Conservation (phyloP, 2,113 vertebrate genomes). For the Mystacornis crossleyi region DNA sequence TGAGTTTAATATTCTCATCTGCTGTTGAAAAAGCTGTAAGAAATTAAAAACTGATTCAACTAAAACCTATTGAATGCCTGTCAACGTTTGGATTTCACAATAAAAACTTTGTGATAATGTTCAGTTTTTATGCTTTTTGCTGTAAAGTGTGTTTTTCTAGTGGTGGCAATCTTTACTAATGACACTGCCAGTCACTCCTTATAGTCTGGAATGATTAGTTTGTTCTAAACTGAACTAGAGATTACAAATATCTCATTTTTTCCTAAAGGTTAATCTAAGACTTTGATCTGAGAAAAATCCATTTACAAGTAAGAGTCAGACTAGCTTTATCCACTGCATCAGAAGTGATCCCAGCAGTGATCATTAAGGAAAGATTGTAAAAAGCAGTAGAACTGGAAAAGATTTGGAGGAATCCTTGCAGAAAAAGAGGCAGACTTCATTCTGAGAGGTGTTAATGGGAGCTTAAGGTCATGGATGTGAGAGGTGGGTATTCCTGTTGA, state of each 20-base stretch:
- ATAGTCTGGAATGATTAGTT: background rate
- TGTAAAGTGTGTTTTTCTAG: background rate
- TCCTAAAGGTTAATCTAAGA: background rate
- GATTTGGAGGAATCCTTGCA: background rate
- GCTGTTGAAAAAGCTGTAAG: background rate
- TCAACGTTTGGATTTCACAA: background rate
- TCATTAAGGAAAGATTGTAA: background rate
- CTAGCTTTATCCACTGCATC: background rate
- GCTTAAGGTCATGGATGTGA: accelerated
- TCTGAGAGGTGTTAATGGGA: background rate
- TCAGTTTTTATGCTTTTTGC: background rate
- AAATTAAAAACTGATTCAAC: conserved; percentile 4
- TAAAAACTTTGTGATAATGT: background rate
- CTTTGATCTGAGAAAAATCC: background rate
- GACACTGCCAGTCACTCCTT: background rate
- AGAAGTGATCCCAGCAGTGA: background rate
- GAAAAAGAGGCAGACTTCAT: background rate
- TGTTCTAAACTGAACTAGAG: background rate
- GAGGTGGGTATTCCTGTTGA: background rate
- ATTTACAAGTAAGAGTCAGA: background rate
- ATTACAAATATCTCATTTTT: background rate
- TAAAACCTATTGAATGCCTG: background rate
- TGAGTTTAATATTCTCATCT: background rate
- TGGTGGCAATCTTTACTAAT: background rate
- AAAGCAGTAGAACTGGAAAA: background rate